Percentiles rank a stretch among this genome's conserved stretches.
These are phyloP conservation scores for Crotophaga sulcirostris DNA, from an alignment of 2,113 vertebrate genomes.

Conservation along the genomic window DNA sequence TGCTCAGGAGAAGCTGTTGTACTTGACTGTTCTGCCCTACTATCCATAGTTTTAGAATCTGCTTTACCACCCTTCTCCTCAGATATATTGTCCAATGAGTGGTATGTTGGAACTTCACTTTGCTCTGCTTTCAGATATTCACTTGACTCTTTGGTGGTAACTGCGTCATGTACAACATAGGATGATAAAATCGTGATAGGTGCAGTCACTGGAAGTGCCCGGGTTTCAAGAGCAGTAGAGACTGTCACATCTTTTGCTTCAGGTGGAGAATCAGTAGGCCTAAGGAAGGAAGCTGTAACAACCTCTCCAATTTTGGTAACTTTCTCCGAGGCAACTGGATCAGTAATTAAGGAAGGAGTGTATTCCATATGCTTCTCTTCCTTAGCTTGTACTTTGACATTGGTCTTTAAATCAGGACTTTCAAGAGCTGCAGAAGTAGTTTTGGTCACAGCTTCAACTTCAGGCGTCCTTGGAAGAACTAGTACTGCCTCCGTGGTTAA, in stretches of 20 bases:
- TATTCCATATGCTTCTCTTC: not conserved
- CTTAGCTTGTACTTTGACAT: not conserved
- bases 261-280: not conserved
- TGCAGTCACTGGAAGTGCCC: not conserved
- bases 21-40: not conserved
- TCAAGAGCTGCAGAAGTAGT: not conserved
- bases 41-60: not conserved
- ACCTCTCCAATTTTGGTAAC: not conserved
- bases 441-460: not conserved
- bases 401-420: not conserved
- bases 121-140: not conserved
- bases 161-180: not conserved
- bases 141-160: not conserved
- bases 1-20: not conserved
- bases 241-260: not conserved
- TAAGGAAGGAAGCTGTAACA: not conserved
- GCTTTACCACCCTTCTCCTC: not conserved
- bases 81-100: not conserved
- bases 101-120: not conserved
- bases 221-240: not conserved
- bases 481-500: not conserved
- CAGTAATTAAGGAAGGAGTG: not conserved
- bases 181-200: not conserved
- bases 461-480: not conserved
- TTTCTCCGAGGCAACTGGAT: not conserved